phyloP scores from a whole-genome alignment of 2,113 vertebrate species.

The Mastomys natalensis region DNA sequence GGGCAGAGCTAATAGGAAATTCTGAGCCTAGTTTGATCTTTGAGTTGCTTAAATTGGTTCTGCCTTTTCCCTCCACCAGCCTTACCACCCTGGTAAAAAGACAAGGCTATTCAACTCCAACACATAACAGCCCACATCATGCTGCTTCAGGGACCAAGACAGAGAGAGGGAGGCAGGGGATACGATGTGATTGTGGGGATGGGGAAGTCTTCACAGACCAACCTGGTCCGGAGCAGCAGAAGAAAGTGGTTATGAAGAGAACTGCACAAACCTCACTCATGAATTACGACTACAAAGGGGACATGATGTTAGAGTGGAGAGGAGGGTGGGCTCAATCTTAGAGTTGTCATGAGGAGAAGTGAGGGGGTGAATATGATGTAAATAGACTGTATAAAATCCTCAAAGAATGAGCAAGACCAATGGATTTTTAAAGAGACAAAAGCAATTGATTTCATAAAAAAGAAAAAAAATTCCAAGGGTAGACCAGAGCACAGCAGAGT shows the following conservation, averaged over 20 bases:
- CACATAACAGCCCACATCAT: not conserved
- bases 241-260: not conserved
- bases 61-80: not conserved
- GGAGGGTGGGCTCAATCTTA: not conserved
- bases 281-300: no score
- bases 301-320: not conserved
- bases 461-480: not conserved
- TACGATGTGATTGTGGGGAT: fast-evolving
- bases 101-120: not conserved
- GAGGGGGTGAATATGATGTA: not conserved
- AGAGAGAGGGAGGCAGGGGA: not conserved
- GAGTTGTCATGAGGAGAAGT: not conserved
- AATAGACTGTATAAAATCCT: not conserved
- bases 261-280: not conserved
- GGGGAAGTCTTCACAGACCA: not conserved
- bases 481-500: not conserved
- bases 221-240: not conserved
- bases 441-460: not conserved
- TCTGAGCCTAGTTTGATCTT: constrained; percentile 64
- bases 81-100: not conserved
- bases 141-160: not conserved
- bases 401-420: not conserved
- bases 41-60: constrained; percentile 60
- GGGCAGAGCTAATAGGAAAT: constrained; percentile 60
- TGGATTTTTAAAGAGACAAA: not conserved